A percentile compares a stretch with the other conserved stretches of the same genome.
phyloP scores from a whole-genome alignment of 2,888 invertebrate species.

The Herminia tarsipennalis region DNA sequence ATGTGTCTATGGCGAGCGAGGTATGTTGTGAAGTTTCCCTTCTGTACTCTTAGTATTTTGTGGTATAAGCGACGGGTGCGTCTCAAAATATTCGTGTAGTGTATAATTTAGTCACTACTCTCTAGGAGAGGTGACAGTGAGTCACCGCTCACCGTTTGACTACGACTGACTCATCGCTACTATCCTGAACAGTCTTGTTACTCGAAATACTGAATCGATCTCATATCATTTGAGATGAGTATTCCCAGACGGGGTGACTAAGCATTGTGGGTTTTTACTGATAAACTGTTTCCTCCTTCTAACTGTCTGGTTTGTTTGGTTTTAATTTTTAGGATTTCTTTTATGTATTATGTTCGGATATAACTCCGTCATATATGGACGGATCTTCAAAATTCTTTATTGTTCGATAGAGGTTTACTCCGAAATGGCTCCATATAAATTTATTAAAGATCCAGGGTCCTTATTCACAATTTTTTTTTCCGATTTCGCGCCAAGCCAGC shows the following conservation, averaged over 20 bases:
- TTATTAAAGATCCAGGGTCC: no score
- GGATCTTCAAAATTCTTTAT: no score
- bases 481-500: no score
- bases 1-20: no score
- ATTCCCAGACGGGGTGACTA: slow-evolving; percentile 53
- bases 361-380: no score
- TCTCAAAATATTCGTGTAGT: slow-evolving; percentile 23
- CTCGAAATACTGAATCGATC: slow-evolving; percentile 51
- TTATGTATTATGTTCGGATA: not conserved
- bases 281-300: slow-evolving; percentile 8
- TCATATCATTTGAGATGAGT: slow-evolving; percentile 47
- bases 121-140: slow-evolving; percentile 52
- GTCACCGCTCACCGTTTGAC: slow-evolving; percentile 38
- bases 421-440: no score
- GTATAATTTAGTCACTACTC: slow-evolving; percentile 59
- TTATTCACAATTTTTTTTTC: no score
- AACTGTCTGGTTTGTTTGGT: slow-evolving; percentile 4
- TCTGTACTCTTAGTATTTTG: no score
- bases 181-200: slow-evolving; percentile 47
- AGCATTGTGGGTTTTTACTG: slow-evolving; percentile 36
- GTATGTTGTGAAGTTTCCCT: no score
- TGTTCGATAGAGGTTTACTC: no score
- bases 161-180: slow-evolving; percentile 4
- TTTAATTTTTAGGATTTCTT: not conserved
- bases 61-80: not conserved